Evolutionary conservation across 2,113 vertebrate genomes (phyloP).

Genomic region (Calyptommatus sinebrachiatus): DNA sequence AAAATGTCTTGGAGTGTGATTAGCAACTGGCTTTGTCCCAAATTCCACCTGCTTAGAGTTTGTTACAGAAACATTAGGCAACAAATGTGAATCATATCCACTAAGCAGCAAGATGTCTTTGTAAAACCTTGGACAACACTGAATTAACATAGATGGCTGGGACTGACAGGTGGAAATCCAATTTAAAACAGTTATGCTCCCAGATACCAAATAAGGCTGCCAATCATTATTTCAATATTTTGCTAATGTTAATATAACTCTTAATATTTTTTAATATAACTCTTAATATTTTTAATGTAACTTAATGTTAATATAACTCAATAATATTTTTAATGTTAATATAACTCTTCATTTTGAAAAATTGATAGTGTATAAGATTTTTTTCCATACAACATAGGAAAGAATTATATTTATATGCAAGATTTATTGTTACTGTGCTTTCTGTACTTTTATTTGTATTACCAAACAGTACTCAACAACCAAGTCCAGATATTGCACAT

Average conservation of each 20-base stretch:
- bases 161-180: background rate
- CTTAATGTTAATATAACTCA: no score
- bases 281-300: no score
- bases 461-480: no score
- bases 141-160: background rate
- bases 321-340: background rate
- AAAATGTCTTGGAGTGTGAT: slow-evolving; percentile 30
- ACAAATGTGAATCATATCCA: slow-evolving; percentile 26
- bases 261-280: no score
- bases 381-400: background rate
- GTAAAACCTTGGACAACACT: slow-evolving; percentile 36
- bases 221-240: slow-evolving; percentile 1
- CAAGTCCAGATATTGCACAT: no score
- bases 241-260: background rate
- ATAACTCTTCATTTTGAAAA: no score
- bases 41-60: slow-evolving; percentile 42
- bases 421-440: background rate
- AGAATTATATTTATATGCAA: background rate
- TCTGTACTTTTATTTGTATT: no score
- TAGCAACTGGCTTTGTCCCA: slow-evolving; percentile 39
- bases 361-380: background rate
- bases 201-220: background rate
- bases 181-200: background rate
- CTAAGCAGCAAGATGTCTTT: slow-evolving; percentile 15
- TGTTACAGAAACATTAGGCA: slow-evolving; percentile 9